These are phyloP conservation scores for Cantharis flavilabris DNA, from an alignment of 2,888 invertebrate genomes.

Conservation along the genomic window DNA sequence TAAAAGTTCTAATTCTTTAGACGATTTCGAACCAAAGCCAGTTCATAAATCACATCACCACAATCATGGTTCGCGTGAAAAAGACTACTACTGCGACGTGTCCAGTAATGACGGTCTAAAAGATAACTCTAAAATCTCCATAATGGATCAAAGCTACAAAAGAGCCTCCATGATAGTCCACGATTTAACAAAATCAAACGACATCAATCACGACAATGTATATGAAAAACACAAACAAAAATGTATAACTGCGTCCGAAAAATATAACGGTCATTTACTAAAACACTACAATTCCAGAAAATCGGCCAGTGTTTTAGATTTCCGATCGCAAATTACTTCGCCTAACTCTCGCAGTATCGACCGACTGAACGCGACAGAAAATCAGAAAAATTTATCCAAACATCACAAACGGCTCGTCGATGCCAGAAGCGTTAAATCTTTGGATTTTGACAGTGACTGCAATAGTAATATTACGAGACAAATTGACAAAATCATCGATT, in stretches of 20 bases:
- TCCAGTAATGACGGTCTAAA: conserved; percentile 55
- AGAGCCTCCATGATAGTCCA: conserved; percentile 54
- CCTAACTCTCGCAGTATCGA: conserved; percentile 55
- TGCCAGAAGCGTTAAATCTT: conserved; percentile 69
- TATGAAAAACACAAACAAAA: conserved; percentile 53
- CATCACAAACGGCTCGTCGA: conserved; percentile 47
- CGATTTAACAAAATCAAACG: conserved; percentile 48
- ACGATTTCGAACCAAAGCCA: conserved; percentile 2
- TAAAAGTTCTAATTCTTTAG: conserved; percentile 56
- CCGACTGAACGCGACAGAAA: conserved; percentile 50
- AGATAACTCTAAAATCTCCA: conserved; percentile 34
- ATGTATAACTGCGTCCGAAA: conserved; percentile 52
- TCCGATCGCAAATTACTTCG: conserved; percentile 55
- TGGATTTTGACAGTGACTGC: conserved; percentile 77
- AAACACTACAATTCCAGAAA: conserved; percentile 59
- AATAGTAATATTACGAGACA: conserved; percentile 33
- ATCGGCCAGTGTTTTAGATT: conserved; percentile 63
- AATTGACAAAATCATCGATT: conserved; percentile 55
- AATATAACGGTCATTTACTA: conserved; percentile 51
- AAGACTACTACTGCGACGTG: conserved; percentile 65
- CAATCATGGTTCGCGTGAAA: conserved; percentile 48
- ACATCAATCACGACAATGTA: conserved; percentile 37
- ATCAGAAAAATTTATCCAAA: conserved; percentile 46
- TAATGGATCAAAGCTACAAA: conserved; percentile 54
- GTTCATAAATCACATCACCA: conserved; percentile 55